Evolutionary conservation across 2,888 invertebrate genomes (phyloP), one percentile per base, ranked within the genome.

Genomic region (Allygus modestus): DNA sequence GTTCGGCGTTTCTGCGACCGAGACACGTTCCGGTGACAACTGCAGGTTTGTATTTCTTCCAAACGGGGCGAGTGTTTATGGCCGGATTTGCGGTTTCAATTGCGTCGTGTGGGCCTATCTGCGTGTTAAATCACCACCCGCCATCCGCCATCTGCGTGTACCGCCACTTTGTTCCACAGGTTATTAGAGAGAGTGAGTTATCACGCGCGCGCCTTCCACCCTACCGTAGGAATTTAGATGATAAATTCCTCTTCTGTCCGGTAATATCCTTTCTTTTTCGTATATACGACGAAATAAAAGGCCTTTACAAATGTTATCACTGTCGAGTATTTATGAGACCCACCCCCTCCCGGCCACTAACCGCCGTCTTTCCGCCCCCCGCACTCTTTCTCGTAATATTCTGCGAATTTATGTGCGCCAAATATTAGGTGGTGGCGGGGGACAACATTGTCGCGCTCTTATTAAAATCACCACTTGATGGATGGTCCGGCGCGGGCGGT

Each of bases 401-500:
- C 91, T 90, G 90, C 91, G 90, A 92, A 92, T 92, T 92, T 92
- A 92, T 92, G 91, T 91, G 90, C 90, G 89, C 86, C 90, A 89
- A 91, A 91, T 92, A 92, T 92, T 92, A 91, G 91, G 90, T 91
- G 87, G 82, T 43, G 89, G 65, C 41, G 89, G 89, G 61, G 81
- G 37, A 82, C 41, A 81, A 73, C 73, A 84, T 84, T 84, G 84
- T 84, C 65, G 83, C 85, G 86, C 84, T 86, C 87, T 88, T 88
- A 88, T 88, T 88, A 88, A 88, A 88, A 88, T 88, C 87, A 86
- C 86, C 86, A 85, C 85, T 86, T 88, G 88, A 88, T 88, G 86
- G 88, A 88, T 88, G 87, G 85, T 84, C 82, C 84, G 81, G 46
- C 75, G 71, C 46, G 46, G 41, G 41, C 2, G 11, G 17, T 12